phyloP scores from a whole-genome alignment of 2,113 vertebrate genomes.

The Eonycteris spelaea region DNA sequence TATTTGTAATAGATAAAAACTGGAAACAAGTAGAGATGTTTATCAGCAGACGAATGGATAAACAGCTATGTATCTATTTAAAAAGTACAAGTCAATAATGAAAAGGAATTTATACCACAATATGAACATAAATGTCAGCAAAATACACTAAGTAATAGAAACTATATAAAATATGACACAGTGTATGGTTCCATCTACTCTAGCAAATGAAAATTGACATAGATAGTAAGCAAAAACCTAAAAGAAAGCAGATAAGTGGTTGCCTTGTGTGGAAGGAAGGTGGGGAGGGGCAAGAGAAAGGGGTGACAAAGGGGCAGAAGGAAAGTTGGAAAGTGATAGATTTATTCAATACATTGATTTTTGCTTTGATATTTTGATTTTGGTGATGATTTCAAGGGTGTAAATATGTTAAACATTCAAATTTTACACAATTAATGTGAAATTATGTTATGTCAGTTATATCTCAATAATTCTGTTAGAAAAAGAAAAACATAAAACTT shows the following conservation, averaged over 20 bases:
- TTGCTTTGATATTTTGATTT: not conserved
- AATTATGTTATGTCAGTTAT: not conserved
- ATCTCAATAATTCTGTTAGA: not conserved
- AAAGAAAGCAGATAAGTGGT: not conserved
- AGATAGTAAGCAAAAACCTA: too few relatives aligned
- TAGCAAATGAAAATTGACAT: not conserved
- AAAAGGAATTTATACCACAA: not conserved
- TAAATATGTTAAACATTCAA: not conserved
- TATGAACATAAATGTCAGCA: not conserved
- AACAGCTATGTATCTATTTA: not conserved
- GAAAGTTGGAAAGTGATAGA: not conserved
- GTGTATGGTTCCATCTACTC: not conserved
- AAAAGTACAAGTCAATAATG: not conserved
- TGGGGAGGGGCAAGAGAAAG: not conserved
- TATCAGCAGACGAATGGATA: not conserved
- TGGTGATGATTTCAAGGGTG: not conserved
- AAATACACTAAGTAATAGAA: not conserved
- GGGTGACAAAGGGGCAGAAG: not conserved
- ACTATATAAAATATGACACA: not conserved
- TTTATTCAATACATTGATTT: not conserved
- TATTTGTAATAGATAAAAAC: not conserved
- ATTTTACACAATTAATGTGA: not conserved
- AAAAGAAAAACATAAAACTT: not conserved
- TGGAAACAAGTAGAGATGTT: not conserved
- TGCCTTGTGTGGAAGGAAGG: not conserved